Conservation (phyloP, 2,113 vertebrate species). For the Gymnocephalus cernua region DNA sequence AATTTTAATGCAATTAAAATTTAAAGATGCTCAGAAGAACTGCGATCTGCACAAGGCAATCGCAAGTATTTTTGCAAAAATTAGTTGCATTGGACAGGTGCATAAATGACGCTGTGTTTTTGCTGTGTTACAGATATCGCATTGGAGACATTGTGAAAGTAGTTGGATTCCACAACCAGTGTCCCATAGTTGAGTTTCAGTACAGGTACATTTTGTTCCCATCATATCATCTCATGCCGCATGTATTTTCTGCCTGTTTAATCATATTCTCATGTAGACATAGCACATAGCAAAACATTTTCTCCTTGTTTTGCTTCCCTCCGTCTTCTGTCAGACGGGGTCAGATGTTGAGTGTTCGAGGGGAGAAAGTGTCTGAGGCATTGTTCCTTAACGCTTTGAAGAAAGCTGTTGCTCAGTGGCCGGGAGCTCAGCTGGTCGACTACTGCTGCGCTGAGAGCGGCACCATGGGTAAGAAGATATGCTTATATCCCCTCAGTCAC, state of each 20-base stretch:
- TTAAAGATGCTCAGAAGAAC: background rate
- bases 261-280: too few relatives aligned
- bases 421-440: slow-evolving; percentile 88
- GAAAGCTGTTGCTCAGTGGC: slow-evolving; percentile 86
- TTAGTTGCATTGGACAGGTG: background rate
- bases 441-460: slow-evolving; percentile 90
- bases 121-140: slow-evolving; percentile 82
- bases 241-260: background rate
- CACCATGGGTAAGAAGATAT: slow-evolving; percentile 87
- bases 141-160: slow-evolving; percentile 90
- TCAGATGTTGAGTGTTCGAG: slow-evolving; percentile 89
- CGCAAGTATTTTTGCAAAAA: background rate
- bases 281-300: background rate
- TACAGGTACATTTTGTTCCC: slow-evolving; percentile 82
- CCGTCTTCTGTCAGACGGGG: slow-evolving; percentile 77
- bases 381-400: slow-evolving; percentile 85
- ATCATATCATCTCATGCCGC: background rate
- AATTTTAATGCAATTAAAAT: background rate
- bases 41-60: background rate
- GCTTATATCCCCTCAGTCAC: background rate
- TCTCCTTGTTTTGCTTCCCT: background rate
- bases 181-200: slow-evolving; percentile 88
- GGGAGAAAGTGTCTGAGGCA: slow-evolving; percentile 88
- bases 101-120: background rate
- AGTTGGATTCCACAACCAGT: slow-evolving; percentile 87